These are phyloP conservation scores for Macrostomum lignano DNA, from an alignment of 1,140 invertebrate species.

Conservation along the genomic window DNA sequence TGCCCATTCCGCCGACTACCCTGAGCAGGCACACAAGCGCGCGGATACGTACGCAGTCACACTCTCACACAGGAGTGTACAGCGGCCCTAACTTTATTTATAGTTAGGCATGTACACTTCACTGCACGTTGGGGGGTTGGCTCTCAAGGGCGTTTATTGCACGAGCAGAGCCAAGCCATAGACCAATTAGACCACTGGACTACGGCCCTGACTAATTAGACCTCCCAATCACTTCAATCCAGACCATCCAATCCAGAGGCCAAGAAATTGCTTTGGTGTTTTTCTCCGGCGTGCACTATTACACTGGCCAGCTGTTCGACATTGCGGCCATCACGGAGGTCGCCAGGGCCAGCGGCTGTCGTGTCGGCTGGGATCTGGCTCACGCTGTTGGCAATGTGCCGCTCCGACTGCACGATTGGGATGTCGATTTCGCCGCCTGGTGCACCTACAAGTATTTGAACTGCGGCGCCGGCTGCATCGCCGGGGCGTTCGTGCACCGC, in stretches of 20 bases:
- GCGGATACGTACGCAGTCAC: too few species aligned
- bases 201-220: too few species aligned
- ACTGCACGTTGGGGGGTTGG: too few species aligned
- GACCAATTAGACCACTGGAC: too few species aligned
- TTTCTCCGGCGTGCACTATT: conserved; percentile 35
- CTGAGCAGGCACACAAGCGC: too few species aligned
- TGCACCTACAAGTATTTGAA: conserved; percentile 39
- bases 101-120: too few species aligned
- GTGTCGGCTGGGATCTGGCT: conserved; percentile 37
- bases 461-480: conserved; percentile 33
- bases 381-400: conserved; percentile 37
- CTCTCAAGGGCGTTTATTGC: too few species aligned
- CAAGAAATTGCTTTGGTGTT: conserved; percentile 32
- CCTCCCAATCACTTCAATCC: too few species aligned
- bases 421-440: conserved; percentile 38
- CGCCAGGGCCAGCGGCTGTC: conserved; percentile 32
- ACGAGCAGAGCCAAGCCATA: too few species aligned
- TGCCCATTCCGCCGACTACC: too few species aligned
- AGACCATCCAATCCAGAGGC: conserved; percentile 32
- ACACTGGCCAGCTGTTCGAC: conserved; percentile 37
- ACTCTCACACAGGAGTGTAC: too few species aligned
- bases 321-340: conserved; percentile 31
- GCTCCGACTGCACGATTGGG: conserved; percentile 34
- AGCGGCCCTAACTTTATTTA: too few species aligned
- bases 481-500: conserved; percentile 30